Evolutionary conservation across 92 coral and sea anemone genomes (phyloP), one percentile per base, ranked within the genome.

Genomic region (Umimayanthus chanpuru): DNA sequence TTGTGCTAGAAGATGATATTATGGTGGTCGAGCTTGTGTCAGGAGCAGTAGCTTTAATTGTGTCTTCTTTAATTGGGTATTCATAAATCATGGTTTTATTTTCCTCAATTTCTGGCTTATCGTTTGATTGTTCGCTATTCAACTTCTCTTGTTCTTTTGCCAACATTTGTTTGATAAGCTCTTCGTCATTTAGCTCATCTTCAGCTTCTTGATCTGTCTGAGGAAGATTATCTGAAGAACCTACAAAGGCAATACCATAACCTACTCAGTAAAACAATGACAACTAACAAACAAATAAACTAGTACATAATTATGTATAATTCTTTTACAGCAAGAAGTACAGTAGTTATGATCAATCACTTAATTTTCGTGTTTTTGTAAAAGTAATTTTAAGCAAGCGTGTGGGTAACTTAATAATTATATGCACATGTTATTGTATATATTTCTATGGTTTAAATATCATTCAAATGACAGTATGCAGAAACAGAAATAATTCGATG

Each of bases 111-210:
- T 82, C 41, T 10, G 75, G 80, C 64, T 83, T 76, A 11, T 40
- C 8, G 28, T 68, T 72, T 67, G 65, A 71, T 25, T 72, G 81
- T 43, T 91, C 89, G 49, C 1, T 65, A 21, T 23, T 15, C 23
- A 76, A 67, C 79, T 97, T 95, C 79, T 80, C 90, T 83, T 96
- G 88, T 73, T 97, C 99, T 92, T 89, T 95, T 14, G 96, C 99
- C 65, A 97, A 89, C 99, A 95, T 97, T 89, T 93, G 95, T 82
- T 92, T 95, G 73, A 97, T 95, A 36, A 97, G 93, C 65, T 95
- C 99, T 65, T 97, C 96, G 47, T 97, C 98, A 75, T 94, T 94
- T 36, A 94, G 87, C 23, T 95, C 98, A 87, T 95, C 99, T 44
- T 97, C 99, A 12, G 94, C 98, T 16, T 91, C 97, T 5, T 87